Conservation (phyloP, 1,140 invertebrate genomes). For the Daktulosphaira vitifoliae region DNA sequence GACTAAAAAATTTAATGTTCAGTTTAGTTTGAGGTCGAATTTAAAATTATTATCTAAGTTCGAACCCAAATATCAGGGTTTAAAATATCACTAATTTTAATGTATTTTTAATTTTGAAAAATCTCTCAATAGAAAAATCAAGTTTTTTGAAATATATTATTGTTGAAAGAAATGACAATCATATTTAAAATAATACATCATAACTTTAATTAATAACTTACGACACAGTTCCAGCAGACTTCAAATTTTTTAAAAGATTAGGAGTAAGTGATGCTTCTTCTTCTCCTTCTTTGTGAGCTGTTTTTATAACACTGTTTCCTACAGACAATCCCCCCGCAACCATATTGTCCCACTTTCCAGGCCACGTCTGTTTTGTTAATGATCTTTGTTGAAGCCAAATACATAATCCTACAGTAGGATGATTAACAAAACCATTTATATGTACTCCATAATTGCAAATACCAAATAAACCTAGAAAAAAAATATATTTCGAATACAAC, state of each 20-base stretch:
- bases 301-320: constrained; percentile 75
- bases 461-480: constrained; percentile 65
- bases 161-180: no score
- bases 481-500: neutral
- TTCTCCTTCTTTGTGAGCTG: constrained; percentile 82
- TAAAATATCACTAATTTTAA: no score
- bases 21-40: no score
- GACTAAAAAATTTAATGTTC: no score
- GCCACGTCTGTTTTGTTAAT: constrained; percentile 86
- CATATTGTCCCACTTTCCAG: constrained; percentile 91
- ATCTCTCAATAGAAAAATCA: no score
- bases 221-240: constrained; percentile 74
- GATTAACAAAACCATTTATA: constrained; percentile 84
- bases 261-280: constrained; percentile 83
- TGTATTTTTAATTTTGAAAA: no score
- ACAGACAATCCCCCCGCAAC: constrained; percentile 85
- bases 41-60: no score
- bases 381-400: constrained; percentile 90
- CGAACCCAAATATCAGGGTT: no score
- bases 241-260: constrained; percentile 62
- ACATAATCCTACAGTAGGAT: constrained; percentile 72
- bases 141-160: no score
- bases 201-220: constrained; percentile 44
- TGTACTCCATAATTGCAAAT: constrained; percentile 88
- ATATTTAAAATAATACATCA: neutral